These are phyloP conservation scores for Catotricha subobsoleta DNA, from an alignment of 2,888 invertebrate genomes.

Conservation along the genomic window DNA sequence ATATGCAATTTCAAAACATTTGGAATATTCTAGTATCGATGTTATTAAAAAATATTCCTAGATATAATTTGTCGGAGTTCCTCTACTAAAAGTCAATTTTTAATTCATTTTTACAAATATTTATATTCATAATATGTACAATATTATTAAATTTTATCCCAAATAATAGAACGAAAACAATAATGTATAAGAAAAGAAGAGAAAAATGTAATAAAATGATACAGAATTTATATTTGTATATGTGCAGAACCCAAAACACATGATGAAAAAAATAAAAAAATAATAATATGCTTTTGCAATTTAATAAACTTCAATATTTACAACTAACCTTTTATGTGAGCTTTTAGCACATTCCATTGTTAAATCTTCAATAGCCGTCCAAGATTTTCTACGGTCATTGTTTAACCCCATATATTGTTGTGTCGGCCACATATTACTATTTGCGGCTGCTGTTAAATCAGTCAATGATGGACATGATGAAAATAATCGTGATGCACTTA, in stretches of 20 bases:
- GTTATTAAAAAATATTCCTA: too few relatives aligned
- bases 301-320: not conserved
- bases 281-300: not conserved
- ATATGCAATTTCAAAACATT: too few relatives aligned
- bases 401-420: slow-evolving; percentile 23
- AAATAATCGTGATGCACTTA: slow-evolving; percentile 16
- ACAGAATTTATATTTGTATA: not conserved
- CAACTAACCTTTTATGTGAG: slow-evolving; percentile 35
- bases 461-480: slow-evolving; percentile 24
- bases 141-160: not conserved
- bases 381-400: slow-evolving; percentile 50
- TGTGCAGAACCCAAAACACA: not conserved
- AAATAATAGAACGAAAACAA: not conserved
- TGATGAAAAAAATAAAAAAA: not conserved
- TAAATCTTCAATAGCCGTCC: slow-evolving; percentile 69
- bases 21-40: too few relatives aligned
- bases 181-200: not conserved
- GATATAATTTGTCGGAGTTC: too few relatives aligned
- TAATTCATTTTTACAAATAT: not conserved
- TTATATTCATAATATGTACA: not conserved
- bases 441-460: slow-evolving; percentile 20
- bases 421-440: slow-evolving; percentile 23
- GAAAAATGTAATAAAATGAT: not conserved
- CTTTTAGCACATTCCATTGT: slow-evolving; percentile 37
- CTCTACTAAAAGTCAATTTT: too few relatives aligned